Conservation (phyloP, 2,113 vertebrate species). For the Catharus minimus region DNA sequence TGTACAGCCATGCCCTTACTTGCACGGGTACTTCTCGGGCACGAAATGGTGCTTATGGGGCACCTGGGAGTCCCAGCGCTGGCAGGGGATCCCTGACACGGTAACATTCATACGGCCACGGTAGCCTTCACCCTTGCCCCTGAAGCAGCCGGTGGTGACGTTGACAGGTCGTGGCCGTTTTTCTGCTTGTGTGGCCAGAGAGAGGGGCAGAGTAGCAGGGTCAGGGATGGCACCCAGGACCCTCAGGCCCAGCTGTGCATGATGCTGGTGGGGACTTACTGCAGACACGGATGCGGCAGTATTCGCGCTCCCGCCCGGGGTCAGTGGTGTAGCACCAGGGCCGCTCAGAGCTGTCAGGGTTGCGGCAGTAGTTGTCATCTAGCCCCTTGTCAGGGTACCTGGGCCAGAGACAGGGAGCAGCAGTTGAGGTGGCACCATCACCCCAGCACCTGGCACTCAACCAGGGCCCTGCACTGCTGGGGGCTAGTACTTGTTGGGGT, state of each 20-base stretch:
- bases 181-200: constrained; percentile 45
- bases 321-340: constrained; percentile 97
- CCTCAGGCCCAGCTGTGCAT: fast-evolving
- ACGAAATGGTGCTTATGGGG: constrained; percentile 88
- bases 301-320: constrained; percentile 79
- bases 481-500: constrained; percentile 85
- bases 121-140: constrained; percentile 88
- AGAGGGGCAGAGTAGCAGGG: background rate
- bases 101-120: constrained; percentile 87
- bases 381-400: constrained; percentile 93
- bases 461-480: fast-evolving
- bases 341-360: constrained; percentile 89
- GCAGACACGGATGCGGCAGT: constrained; percentile 86
- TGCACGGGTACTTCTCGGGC: constrained; percentile 92
- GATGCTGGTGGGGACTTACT: constrained; percentile 68
- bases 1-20: constrained; percentile 68
- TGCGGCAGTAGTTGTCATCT: constrained; percentile 96
- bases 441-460: background rate
- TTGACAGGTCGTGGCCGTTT: constrained; percentile 25
- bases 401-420: background rate
- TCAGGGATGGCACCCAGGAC: background rate
- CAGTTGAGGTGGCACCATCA: fast-evolving
- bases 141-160: constrained; percentile 80
- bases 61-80: constrained; percentile 89
- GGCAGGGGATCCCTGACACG: constrained; percentile 86